Percentiles rank a stretch among this genome's conserved stretches.
These are phyloP conservation scores for Donacobius atricapilla DNA, from an alignment of 2,113 vertebrate species.

Conservation along the genomic window DNA sequence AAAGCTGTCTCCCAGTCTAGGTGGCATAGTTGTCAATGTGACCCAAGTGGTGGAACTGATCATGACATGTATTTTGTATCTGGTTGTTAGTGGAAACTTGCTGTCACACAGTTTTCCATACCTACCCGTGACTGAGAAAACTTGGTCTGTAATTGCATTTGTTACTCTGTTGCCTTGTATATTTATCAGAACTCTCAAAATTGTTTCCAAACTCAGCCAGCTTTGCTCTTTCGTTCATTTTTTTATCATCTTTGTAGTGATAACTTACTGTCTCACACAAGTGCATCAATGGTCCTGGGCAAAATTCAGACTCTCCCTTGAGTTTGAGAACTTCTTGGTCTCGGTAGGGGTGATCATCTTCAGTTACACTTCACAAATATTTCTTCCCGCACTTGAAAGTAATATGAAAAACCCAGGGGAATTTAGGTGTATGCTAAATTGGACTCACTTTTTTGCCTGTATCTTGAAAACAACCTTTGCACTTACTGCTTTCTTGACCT, in stretches of 20 bases:
- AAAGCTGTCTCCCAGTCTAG: slow-evolving; percentile 68
- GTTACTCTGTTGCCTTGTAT: slow-evolving; percentile 75
- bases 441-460: slow-evolving; percentile 78
- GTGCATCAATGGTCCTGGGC: slow-evolving; percentile 73
- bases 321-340: slow-evolving; percentile 79
- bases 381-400: slow-evolving; percentile 80
- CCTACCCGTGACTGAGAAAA: slow-evolving; percentile 63
- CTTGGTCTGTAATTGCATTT: slow-evolving; percentile 74
- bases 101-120: slow-evolving; percentile 73
- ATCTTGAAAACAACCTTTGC: slow-evolving; percentile 79
- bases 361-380: slow-evolving; percentile 86
- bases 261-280: slow-evolving; percentile 76
- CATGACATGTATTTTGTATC: slow-evolving; percentile 84
- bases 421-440: slow-evolving; percentile 75
- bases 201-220: slow-evolving; percentile 76
- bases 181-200: slow-evolving; percentile 78
- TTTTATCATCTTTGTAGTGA: slow-evolving; percentile 76
- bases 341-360: slow-evolving; percentile 83
- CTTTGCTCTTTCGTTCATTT: slow-evolving; percentile 81
- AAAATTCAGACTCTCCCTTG: slow-evolving; percentile 65
- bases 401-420: slow-evolving; percentile 75
- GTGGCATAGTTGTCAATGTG: slow-evolving; percentile 66
- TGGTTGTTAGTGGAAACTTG: slow-evolving; percentile 77
- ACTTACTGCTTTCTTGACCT: slow-evolving; percentile 74
- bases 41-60: slow-evolving; percentile 78